Percentiles rank a stretch among this genome's conserved stretches.
Conservation (phyloP, 1,140 invertebrate genomes). For the Holcopasites calliopsidis region DNA sequence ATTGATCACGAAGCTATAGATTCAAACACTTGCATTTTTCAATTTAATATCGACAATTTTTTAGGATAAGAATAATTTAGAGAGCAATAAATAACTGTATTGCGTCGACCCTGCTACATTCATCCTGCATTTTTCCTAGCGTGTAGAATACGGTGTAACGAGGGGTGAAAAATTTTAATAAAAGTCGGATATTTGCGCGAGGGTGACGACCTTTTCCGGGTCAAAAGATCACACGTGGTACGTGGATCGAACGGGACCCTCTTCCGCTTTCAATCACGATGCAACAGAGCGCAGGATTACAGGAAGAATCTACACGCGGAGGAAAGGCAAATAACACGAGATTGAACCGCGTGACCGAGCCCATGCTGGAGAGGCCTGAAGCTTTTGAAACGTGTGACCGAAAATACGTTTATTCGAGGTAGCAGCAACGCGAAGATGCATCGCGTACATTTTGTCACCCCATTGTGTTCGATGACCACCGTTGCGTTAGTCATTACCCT, state of each 20-base stretch:
- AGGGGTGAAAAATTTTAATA: conserved; percentile 28
- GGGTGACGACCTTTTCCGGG: conserved; percentile 12
- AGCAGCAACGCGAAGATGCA: not conserved
- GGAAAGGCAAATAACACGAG: conserved; percentile 51
- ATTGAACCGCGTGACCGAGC: conserved; percentile 43
- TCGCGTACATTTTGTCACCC: not conserved
- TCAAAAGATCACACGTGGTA: conserved; percentile 28
- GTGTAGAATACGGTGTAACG: not conserved
- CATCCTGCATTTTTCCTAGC: too few relatives aligned
- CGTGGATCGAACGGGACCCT: conserved; percentile 30
- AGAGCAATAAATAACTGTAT: too few relatives aligned
- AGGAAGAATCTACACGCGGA: conserved; percentile 42
- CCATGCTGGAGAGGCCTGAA: not conserved
- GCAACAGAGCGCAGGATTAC: conserved; percentile 42
- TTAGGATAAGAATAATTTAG: too few relatives aligned
- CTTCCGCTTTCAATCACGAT: conserved; percentile 41
- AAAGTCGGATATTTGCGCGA: conserved; percentile 25
- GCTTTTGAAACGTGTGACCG: conserved; percentile 12
- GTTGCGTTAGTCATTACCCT: not conserved
- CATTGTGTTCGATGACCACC: conserved; percentile 5
- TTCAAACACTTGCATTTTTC: too few relatives aligned
- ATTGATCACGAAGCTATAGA: too few relatives aligned
- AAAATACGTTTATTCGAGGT: conserved; percentile 41
- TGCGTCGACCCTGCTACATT: too few relatives aligned
- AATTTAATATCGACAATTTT: too few relatives aligned